Conservation (phyloP, 1,140 invertebrate genomes). For the Zaprionus ornatus region DNA sequence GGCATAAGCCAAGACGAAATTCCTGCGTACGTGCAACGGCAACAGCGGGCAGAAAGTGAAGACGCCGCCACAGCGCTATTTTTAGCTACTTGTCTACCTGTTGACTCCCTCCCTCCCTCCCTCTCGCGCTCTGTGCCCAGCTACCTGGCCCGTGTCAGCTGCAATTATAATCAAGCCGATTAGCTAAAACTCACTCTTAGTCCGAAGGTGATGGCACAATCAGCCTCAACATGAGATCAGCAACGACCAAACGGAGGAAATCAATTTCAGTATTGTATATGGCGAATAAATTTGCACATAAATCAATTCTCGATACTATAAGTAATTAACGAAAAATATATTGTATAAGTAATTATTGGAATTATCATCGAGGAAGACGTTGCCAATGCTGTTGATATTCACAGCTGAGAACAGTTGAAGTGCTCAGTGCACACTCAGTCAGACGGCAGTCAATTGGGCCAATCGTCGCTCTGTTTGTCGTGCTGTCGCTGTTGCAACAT, state of each 20-base stretch:
- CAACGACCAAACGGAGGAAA: neutral
- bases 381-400: neutral
- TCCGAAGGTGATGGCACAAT: neutral
- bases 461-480: neutral
- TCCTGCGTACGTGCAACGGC: conserved; percentile 3
- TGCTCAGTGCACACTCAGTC: neutral
- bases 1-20: neutral
- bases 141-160: conserved; percentile 9
- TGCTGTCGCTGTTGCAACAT: conserved; percentile 1
- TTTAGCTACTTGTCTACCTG: conserved; percentile 24
- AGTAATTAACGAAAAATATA: conserved; percentile 22
- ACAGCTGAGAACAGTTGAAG: neutral
- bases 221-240: conserved; percentile 33
- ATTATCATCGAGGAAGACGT: conserved; percentile 8
- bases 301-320: conserved; percentile 26
- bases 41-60: conserved; percentile 42
- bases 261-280: neutral
- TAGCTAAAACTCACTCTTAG: conserved; percentile 21
- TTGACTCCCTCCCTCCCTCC: neutral
- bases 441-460: conserved; percentile 24
- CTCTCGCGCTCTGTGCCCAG: neutral
- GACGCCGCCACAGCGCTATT: conserved; percentile 17
- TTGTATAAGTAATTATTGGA: conserved; percentile 19
- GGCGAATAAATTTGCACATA: conserved; percentile 41
- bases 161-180: conserved; percentile 27